phyloP scores from a whole-genome alignment of 1,140 invertebrate species.

The Drosophila ironensis region DNA sequence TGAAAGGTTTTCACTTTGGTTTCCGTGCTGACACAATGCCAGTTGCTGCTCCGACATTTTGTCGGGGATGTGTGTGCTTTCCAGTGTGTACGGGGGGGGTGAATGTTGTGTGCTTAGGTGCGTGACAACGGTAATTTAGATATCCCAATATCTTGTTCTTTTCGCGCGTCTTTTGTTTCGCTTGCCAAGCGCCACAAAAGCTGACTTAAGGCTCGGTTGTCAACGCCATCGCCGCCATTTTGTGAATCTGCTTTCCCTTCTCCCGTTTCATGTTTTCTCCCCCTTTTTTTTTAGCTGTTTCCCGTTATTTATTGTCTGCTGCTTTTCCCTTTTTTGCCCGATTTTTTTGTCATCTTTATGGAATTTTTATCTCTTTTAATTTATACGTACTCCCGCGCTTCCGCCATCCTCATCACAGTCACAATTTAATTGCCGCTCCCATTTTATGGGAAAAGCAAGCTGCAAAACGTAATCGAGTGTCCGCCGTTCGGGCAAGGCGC shows the following conservation, averaged over 20 bases:
- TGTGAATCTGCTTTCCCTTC: conserved; percentile 3
- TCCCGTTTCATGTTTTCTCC: conserved; percentile 24
- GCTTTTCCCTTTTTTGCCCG: conserved; percentile 9
- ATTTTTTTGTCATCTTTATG: conserved; percentile 42
- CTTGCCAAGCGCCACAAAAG: conserved; percentile 35
- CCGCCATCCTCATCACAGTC: conserved; percentile 42
- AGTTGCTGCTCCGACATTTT: conserved; percentile 14
- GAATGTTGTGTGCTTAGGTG: conserved; percentile 49
- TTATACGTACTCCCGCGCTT: conserved; percentile 38
- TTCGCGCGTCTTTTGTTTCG: conserved; percentile 69
- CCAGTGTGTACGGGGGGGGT: background rate
- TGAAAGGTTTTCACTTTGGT: conserved; percentile 66
- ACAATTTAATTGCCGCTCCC: conserved; percentile 55
- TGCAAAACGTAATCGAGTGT: conserved; percentile 12
- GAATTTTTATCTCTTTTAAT: conserved; percentile 55
- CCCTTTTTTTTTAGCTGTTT: background rate
- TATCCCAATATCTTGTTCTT: conserved; percentile 61
- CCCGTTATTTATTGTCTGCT: conserved; percentile 40
- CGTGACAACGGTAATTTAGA: conserved; percentile 66
- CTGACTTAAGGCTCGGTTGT: conserved; percentile 49
- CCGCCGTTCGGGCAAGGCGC: background rate
- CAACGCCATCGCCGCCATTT: conserved; percentile 37
- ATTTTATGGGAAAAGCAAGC: conserved; percentile 29
- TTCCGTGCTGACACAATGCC: conserved; percentile 45
- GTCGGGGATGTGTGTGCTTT: background rate